Evolutionary conservation across 2,888 invertebrate species (phyloP).

Genomic region (Rhopalosiphum nymphaeae): DNA sequence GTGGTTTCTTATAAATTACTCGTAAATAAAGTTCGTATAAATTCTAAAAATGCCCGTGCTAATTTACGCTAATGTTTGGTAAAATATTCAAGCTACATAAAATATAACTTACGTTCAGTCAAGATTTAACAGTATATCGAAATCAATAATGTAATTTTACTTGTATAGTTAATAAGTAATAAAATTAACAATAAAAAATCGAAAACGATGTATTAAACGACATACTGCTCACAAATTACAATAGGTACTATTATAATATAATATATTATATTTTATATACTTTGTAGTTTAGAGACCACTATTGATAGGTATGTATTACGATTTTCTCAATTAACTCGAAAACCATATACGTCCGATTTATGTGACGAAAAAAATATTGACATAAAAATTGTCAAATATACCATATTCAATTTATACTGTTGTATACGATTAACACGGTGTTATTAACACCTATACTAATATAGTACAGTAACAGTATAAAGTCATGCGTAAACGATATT

Average conservation of each 20-base stretch:
- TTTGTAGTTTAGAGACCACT: background rate
- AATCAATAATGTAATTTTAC: background rate
- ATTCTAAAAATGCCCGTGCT: too few species aligned
- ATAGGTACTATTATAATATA: background rate
- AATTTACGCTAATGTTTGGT: too few species aligned
- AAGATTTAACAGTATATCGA: background rate
- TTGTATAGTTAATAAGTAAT: background rate
- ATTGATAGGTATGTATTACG: background rate
- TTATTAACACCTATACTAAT: constrained; percentile 52
- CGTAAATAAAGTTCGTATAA: too few species aligned
- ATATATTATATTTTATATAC: background rate
- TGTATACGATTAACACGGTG: background rate
- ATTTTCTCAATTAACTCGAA: background rate
- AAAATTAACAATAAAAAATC: background rate
- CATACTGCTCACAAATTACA: background rate
- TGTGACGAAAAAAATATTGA: background rate
- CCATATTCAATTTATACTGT: background rate
- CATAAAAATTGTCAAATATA: background rate
- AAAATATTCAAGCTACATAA: background rate
- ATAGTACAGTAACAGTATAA: background rate
- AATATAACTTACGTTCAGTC: background rate
- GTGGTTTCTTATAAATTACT: too few species aligned
- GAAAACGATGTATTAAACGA: background rate
- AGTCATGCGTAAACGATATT: constrained; percentile 49
- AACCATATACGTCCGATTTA: background rate